Base-by-base conservation (phyloP, 2,888 invertebrate genomes). In the Colostygia pectinataria region DNA sequence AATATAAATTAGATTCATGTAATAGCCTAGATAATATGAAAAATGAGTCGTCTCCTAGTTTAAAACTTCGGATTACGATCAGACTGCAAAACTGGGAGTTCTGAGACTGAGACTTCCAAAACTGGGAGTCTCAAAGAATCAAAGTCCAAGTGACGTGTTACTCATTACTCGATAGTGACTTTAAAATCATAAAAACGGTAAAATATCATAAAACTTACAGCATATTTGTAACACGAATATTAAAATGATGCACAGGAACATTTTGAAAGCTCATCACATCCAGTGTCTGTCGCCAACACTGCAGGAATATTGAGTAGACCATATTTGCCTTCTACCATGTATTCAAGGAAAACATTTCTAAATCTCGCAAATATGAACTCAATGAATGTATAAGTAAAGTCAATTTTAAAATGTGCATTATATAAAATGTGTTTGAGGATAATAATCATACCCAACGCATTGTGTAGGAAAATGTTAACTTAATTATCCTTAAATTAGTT, bases 191-290 rank as follows among this genome's bases (percentile, higher is more conserved):
- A 9, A 27, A 9, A 9, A n/a, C 4, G 25, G 1, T 10, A 14
- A 36, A 5, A 36, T 6, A n/a, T 4, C 10, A 0, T 7, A 37
- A 38, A 34, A 51, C 52, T 52, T 25, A 52, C 52, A 25, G 20
- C 33, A 42, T 29, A 52, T 34, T 39, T 52, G 46, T 20, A 34
- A 4, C 33, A 43, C 52, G 8, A 52, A 25, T 13, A 52, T 8
- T 13, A 47, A 29, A 25, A 52, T 0, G n/a, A 38, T 25, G 25
- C 7, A 34, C 1, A 20, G 6, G 20, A 38, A 18, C 52, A 52
- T 52, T 46, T 46, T 47, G 5, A 13, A 33, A 24, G 18, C 18
- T 12, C 32, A 52, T 38, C 13, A 46, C 38, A 9, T 32, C 9
- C 25, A 8, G 23, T 36, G 23, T 23, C 20, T 9, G 27, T 24